These are phyloP conservation scores for Hirtodrosophila alboralis DNA, from an alignment of 2,888 invertebrate genomes.

Conservation along the genomic window DNA sequence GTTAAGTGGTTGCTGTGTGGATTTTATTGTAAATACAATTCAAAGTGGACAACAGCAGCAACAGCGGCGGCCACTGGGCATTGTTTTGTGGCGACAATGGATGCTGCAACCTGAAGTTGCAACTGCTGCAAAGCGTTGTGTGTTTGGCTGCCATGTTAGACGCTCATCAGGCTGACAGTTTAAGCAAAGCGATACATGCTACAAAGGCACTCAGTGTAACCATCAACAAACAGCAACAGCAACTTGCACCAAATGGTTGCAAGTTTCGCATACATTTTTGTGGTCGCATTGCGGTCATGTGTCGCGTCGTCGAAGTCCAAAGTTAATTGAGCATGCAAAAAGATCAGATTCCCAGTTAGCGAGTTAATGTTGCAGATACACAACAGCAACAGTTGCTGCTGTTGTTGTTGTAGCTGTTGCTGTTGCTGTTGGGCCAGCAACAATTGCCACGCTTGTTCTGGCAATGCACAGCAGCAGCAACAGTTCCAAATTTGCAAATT, in stretches of 20 bases:
- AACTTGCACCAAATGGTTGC: constrained; percentile 30
- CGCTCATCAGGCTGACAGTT: constrained; percentile 74
- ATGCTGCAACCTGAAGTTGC: background rate
- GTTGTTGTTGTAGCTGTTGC: constrained; percentile 12
- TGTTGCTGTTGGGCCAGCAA: constrained; percentile 1
- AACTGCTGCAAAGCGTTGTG: constrained; percentile 9
- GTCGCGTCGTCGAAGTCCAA: constrained; percentile 50
- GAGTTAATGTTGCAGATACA: constrained; percentile 15
- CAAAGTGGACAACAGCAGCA: constrained; percentile 34
- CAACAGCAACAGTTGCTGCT: constrained; percentile 17
- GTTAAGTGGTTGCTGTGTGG: constrained; percentile 10
- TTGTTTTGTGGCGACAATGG: constrained; percentile 42
- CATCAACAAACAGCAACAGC: constrained; percentile 6
- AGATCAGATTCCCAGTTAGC: constrained; percentile 66
- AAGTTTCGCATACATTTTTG: constrained; percentile 64
- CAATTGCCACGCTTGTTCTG: background rate
- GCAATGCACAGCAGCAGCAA: constrained; percentile 24
- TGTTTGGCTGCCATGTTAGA: constrained; percentile 68
- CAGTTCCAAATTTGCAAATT: constrained; percentile 49
- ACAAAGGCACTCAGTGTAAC: constrained; percentile 48
- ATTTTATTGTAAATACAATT: constrained; percentile 32
- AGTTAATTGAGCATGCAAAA: constrained; percentile 76
- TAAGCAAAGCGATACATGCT: constrained; percentile 67
- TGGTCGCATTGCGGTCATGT: constrained; percentile 50
- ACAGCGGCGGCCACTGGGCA: constrained; percentile 22